Evolutionary conservation across 2,888 invertebrate genomes (phyloP), one percentile per base, ranked within the genome.

Genomic region (Desoria tigrina): DNA sequence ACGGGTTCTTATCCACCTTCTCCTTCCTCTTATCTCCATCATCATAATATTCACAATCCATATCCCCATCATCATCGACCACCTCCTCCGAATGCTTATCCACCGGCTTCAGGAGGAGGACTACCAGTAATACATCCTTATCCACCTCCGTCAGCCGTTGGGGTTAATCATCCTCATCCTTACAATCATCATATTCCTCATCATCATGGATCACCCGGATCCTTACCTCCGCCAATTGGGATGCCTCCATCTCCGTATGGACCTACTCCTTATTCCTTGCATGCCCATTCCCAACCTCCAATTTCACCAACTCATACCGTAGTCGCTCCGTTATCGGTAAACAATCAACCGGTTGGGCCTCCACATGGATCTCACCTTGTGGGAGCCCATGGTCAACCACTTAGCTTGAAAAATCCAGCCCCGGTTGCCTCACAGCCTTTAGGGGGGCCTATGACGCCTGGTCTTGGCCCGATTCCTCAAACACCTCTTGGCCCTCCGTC

Each of bases 401-500:
- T 63, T 27, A 67, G 61, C 42, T 56, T 67, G 42, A 67, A 67
- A 51, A 32, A 32, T 32, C 6, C 32, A 7, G 32, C 32, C 11
- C n/a, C n/a, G 16, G n/a, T 45, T 16, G 6, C 45, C 45, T 4
- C n/a, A 16, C 21, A 16, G n/a, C 45, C 45, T 6, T 4, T 32
- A 7, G 32, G 32, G 4, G 32, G 32, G 11, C 32, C 32, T 32
- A 7, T 32, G 32, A 16, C 16, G 16, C 6, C 45, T 6, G 59
- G 53, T 23, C 61, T 61, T 23, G 68, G 68, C 7, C 67, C 64
- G 6, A 64, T 67, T 27, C 67, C 67, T 51, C 66, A 68, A 59
- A 62, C 68, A 1, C 63, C 63, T 1, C 28, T 65, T 39, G 77
- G 78, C 21, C 68, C 77, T 16, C 78, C 78, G 42, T 16, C 21